A percentile compares a stretch with the other conserved stretches of the same genome.
Evolutionary conservation across 2,888 invertebrate genomes (phyloP).

Genomic region (Epinotia demarniana): DNA sequence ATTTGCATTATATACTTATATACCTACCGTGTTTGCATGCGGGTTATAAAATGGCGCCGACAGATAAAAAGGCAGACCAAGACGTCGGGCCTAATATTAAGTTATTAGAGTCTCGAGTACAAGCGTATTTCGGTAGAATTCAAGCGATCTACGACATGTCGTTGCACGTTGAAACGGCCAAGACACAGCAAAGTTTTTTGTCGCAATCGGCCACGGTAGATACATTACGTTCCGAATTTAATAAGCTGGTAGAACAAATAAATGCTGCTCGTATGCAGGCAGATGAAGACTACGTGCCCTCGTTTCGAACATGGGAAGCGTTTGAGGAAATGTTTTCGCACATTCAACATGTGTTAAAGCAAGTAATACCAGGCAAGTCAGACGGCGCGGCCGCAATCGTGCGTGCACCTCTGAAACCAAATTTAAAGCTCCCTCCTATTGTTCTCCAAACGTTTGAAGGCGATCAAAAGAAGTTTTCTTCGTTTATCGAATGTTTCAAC

Average conservation of each 20-base stretch:
- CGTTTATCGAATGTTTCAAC: conserved; percentile 9
- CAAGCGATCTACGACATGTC: background rate
- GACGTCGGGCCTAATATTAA: too few species aligned
- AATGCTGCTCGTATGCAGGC: conserved; percentile 9
- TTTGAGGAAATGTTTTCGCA: conserved; percentile 2
- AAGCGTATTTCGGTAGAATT: conserved; percentile 7
- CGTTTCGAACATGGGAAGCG: conserved; percentile 1
- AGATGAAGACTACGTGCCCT: background rate
- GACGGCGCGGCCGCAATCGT: background rate
- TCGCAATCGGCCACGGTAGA: background rate
- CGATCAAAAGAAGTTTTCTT: conserved; percentile 15
- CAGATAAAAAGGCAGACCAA: background rate
- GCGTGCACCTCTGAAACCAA: background rate
- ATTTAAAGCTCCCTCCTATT: conserved; percentile 8
- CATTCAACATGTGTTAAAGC: conserved; percentile 10
- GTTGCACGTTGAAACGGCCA: background rate
- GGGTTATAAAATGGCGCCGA: background rate
- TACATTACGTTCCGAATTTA: conserved; percentile 7
- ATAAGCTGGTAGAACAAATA: too few species aligned
- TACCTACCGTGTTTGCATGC: background rate
- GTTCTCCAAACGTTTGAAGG: conserved; percentile 9
- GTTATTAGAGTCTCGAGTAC: conserved; percentile 2
- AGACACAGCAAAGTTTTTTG: background rate
- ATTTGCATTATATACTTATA: background rate
- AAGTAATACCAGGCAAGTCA: background rate